Conservation (phyloP, 2,888 invertebrate genomes). For the Himalopsyche tibetana region DNA sequence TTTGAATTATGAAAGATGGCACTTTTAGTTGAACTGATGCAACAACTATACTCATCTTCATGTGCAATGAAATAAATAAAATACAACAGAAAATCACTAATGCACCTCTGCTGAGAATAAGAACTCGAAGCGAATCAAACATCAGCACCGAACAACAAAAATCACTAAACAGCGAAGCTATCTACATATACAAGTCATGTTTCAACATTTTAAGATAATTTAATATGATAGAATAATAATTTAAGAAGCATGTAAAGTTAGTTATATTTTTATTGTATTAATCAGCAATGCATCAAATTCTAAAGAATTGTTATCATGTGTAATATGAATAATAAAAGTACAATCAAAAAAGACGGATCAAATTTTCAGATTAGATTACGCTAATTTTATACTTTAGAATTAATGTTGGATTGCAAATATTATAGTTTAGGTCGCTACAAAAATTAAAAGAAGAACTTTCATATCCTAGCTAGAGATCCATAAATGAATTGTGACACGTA, state of each 20-base stretch:
- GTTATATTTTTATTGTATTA: background rate
- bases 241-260: background rate
- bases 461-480: no score
- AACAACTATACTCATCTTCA: no score
- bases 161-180: background rate
- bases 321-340: background rate
- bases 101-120: background rate
- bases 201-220: background rate
- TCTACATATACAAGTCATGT: background rate
- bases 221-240: slow-evolving; percentile 8
- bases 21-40: no score
- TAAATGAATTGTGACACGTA: no score
- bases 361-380: slow-evolving; percentile 15
- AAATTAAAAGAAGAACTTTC: no score
- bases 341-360: background rate
- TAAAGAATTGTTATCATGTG: background rate
- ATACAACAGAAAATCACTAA: background rate
- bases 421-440: no score
- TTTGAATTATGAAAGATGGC: no score
- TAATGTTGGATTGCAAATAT: background rate
- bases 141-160: background rate
- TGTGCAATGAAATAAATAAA: no score
- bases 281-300: slow-evolving; percentile 29
- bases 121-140: background rate
- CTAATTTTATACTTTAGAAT: background rate